These are phyloP conservation scores for Poecilia velifera DNA, from an alignment of 2,797 vertebrate genomes.

Conservation along the genomic window DNA sequence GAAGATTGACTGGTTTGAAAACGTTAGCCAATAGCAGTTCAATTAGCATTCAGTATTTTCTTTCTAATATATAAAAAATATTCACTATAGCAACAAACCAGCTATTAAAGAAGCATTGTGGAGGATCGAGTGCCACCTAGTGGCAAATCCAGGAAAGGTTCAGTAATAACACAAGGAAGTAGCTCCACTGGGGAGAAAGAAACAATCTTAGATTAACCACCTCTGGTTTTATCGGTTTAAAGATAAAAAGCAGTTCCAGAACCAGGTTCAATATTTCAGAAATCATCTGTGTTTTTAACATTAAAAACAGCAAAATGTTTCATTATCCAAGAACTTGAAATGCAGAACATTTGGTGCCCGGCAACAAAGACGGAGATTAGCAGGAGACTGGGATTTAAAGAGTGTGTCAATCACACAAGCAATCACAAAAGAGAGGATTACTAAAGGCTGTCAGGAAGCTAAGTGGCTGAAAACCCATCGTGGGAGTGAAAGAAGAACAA, in stretches of 20 bases:
- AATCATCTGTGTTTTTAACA: not conserved
- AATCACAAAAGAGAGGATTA: slow-evolving; percentile 43
- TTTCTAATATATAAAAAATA: not conserved
- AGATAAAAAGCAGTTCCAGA: not conserved
- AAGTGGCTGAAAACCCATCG: slow-evolving; percentile 46
- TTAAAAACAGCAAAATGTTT: not conserved
- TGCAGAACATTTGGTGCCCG: not conserved
- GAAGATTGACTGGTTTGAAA: not conserved
- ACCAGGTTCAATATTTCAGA: not conserved
- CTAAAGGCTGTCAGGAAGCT: slow-evolving; percentile 35
- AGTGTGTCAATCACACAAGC: slow-evolving; percentile 45
- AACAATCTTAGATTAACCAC: not conserved
- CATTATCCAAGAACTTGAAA: not conserved
- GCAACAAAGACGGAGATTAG: slow-evolving; percentile 25
- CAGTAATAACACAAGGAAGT: too few relatives aligned
- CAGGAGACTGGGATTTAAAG: not conserved
- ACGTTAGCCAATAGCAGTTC: not conserved
- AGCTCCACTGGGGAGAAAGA: too few relatives aligned
- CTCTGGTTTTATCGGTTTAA: not conserved
- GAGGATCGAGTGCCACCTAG: not conserved
- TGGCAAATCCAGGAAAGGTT: not conserved
- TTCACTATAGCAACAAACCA: not conserved
- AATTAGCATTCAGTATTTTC: not conserved
- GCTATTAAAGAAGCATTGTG: not conserved
- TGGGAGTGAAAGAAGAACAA: slow-evolving; percentile 47